Evolutionary conservation across 1,140 invertebrate genomes (phyloP).

Genomic region (Ceratitis capitata): DNA sequence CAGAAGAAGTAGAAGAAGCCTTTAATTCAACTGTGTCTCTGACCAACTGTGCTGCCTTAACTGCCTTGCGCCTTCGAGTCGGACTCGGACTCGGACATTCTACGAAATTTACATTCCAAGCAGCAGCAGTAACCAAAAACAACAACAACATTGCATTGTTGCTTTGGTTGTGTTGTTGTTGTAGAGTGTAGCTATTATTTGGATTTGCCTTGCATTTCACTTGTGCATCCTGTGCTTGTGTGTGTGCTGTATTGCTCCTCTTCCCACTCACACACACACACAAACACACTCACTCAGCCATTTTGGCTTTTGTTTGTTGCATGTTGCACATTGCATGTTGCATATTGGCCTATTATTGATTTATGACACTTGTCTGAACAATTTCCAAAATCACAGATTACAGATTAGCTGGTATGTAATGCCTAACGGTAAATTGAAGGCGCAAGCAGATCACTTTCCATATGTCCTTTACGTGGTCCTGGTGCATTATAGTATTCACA

Average conservation of each 20-base stretch:
- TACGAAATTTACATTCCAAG: neutral
- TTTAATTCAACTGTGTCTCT: neutral
- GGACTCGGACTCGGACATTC: neutral
- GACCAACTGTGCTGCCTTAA: neutral
- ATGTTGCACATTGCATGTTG: no score
- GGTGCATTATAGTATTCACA: neutral
- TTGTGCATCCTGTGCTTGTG: neutral
- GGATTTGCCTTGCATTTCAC: neutral
- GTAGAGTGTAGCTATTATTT: neutral
- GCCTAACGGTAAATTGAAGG: neutral
- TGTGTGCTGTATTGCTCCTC: neutral
- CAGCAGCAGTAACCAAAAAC: neutral
- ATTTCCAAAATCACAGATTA: conserved; percentile 65
- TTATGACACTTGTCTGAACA: conserved; percentile 64
- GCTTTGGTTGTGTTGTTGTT: neutral
- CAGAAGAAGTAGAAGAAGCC: neutral
- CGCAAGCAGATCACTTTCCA: neutral
- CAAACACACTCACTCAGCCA: no score
- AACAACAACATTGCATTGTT: neutral
- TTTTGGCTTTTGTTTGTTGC: neutral
- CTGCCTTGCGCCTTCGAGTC: no score
- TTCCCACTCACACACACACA: no score
- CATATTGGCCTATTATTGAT: conserved; percentile 65
- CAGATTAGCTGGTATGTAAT: conserved; percentile 43
- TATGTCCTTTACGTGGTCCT: neutral